Percentiles rank a stretch among this genome's conserved stretches.
Evolutionary conservation across 2,797 vertebrate species (phyloP).

Genomic region (Manis javanica): DNA sequence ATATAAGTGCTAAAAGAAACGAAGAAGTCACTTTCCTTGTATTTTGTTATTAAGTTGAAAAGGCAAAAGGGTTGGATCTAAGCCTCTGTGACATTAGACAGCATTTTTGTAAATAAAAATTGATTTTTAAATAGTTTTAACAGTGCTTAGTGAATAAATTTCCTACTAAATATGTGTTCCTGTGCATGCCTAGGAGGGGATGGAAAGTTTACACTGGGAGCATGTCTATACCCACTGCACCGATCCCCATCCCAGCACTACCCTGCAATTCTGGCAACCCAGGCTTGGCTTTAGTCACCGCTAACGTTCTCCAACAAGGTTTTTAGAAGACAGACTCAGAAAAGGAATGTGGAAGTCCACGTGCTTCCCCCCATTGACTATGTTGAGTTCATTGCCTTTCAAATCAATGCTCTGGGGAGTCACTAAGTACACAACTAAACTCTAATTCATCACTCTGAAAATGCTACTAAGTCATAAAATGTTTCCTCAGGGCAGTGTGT

Average conservation of each 20-base stretch:
- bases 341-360: not conserved
- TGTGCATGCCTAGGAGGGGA: not conserved
- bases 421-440: not conserved
- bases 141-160: slow-evolving; percentile 1
- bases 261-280: not conserved
- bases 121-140: slow-evolving; percentile 73
- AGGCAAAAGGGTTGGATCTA: slow-evolving; percentile 69
- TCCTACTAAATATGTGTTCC: not conserved
- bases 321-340: not conserved
- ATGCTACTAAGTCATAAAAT: not conserved
- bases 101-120: slow-evolving; percentile 71
- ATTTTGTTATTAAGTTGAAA: slow-evolving; percentile 80
- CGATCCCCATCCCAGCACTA: not conserved
- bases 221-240: slow-evolving; percentile 54
- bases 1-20: slow-evolving; percentile 73
- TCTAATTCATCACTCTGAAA: not conserved
- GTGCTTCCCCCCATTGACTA: not conserved
- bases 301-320: not conserved
- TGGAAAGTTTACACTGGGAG: not conserved
- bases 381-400: not conserved
- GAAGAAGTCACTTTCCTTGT: slow-evolving; percentile 76
- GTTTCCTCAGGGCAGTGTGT: not conserved
- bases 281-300: not conserved
- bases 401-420: not conserved
- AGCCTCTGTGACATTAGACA: slow-evolving; percentile 74